Evolutionary conservation across 2,113 vertebrate genomes (phyloP), one percentile per base, ranked within the genome.

Genomic region (Burhinus bistriatus): DNA sequence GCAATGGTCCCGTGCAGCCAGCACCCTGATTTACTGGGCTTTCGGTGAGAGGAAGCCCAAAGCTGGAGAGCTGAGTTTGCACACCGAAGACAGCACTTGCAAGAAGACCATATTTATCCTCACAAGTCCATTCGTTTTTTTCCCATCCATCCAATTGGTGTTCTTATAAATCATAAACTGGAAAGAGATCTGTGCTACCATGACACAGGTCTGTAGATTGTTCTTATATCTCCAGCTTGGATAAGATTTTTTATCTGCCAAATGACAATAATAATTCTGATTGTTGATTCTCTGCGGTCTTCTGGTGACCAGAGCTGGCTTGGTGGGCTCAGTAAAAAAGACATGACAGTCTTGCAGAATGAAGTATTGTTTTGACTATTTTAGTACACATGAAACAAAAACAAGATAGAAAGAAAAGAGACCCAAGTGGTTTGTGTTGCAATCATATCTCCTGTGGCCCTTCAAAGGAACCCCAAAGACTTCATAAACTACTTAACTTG

Each of bases 51-150:
- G 15, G 38, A 62, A 62, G 6, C 38, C 32, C 44, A 30, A 36
- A 44, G 11, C 20, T 71, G 45, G 14, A 30, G 12, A 47, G 4
- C 13, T 44, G 42, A 14, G 49, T 72, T 87, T 94, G 38, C 6
- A 3, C 9, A 42, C 9, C 0, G 0, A n/a, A 42, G 27, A n/a
- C 1, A 1, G 44, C 20, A 21, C 23, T 65, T 21, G 3, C 54
- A 38, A 52, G 17, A 55, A 68, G 12, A 52, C 5, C 0, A 0
- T n/a, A 12, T 83, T 73, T 83, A 15, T 65, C 32, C 18, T 61
- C 26, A 32, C 17, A 32, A 34, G 16, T 25, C 30, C 6, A 3
- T 91, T 49, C 16, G 3, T 5, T 45, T 40, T 47, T 42, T 79
- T 9, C 27, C 32, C 25, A 30, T n/a, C 34, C 20, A 30, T 30